These are phyloP conservation scores for Eueremaeus valkanovi DNA, from an alignment of 2,888 invertebrate species.

Conservation along the genomic window DNA sequence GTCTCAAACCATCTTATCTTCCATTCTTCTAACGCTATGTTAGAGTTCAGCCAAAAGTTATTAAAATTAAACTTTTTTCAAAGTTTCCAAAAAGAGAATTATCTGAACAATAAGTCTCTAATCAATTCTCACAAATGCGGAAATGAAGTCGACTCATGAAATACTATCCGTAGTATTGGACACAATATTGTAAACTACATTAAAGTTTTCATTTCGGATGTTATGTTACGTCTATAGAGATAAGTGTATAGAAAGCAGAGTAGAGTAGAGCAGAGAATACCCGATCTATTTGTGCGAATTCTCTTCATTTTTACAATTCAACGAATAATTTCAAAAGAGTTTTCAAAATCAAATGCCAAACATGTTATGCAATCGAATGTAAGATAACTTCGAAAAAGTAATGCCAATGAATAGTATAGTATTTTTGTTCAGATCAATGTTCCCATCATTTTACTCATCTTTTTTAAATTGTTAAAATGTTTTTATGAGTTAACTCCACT, in stretches of 20 bases:
- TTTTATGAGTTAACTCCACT: too few relatives aligned
- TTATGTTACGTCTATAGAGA: neutral
- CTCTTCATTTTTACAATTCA: neutral
- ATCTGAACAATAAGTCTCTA: neutral
- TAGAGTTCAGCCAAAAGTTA: too few relatives aligned
- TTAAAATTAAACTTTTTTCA: neutral
- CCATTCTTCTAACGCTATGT: too few relatives aligned
- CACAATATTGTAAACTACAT: neutral
- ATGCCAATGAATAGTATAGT: too few relatives aligned
- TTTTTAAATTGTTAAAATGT: too few relatives aligned
- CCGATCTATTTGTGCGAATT: neutral
- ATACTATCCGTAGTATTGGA: neutral
- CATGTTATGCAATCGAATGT: too few relatives aligned
- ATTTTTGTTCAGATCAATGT: too few relatives aligned
- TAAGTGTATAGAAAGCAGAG: neutral
- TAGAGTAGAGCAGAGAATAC: neutral
- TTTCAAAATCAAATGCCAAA: neutral
- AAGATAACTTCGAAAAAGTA: too few relatives aligned
- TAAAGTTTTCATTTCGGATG: neutral
- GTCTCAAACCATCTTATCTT: too few relatives aligned
- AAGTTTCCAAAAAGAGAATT: neutral
- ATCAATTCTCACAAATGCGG: slow-evolving; percentile 1
- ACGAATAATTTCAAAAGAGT: neutral
- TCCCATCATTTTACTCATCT: too few relatives aligned
- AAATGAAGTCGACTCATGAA: neutral